Conservation (phyloP, 2,888 invertebrate species). For the Tortricodes alternella region DNA sequence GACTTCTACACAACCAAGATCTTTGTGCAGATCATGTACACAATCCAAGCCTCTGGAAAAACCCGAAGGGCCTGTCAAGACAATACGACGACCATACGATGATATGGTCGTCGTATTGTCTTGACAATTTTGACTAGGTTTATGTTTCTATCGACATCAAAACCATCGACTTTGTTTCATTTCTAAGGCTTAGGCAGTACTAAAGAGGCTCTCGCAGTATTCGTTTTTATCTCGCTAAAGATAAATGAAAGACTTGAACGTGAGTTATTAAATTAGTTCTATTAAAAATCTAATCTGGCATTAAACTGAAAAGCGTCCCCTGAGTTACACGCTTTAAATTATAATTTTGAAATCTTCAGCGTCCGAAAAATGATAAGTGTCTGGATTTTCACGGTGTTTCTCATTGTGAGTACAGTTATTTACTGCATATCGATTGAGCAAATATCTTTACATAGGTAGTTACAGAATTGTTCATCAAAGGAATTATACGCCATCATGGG, state of each 20-base stretch:
- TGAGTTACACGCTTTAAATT: neutral
- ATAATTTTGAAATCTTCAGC: neutral
- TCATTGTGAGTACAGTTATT: constrained; percentile 41
- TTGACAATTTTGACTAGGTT: neutral
- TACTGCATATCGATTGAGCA: neutral
- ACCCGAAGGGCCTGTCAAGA: too few relatives aligned
- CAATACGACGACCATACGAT: too few relatives aligned
- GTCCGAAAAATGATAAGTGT: constrained; percentile 33
- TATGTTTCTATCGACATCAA: neutral
- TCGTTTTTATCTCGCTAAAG: constrained; percentile 23
- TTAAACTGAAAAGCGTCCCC: neutral
- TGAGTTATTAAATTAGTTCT: constrained; percentile 1
- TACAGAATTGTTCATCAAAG: too few relatives aligned
- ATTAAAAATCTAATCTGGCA: constrained; percentile 11
- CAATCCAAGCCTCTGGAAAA: too few relatives aligned
- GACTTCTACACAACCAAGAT: too few relatives aligned
- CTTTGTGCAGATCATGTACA: too few relatives aligned
- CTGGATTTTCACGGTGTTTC: constrained; percentile 38
- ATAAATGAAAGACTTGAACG: constrained; percentile 16
- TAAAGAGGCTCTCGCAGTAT: constrained; percentile 18
- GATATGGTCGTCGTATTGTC: too few relatives aligned
- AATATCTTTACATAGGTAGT: too few relatives aligned
- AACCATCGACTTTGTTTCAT: neutral
- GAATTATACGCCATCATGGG: too few relatives aligned
- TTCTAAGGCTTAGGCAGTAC: constrained; percentile 7